phyloP scores from a whole-genome alignment of 2,888 invertebrate genomes.

The Shargacucullia verbasci region DNA sequence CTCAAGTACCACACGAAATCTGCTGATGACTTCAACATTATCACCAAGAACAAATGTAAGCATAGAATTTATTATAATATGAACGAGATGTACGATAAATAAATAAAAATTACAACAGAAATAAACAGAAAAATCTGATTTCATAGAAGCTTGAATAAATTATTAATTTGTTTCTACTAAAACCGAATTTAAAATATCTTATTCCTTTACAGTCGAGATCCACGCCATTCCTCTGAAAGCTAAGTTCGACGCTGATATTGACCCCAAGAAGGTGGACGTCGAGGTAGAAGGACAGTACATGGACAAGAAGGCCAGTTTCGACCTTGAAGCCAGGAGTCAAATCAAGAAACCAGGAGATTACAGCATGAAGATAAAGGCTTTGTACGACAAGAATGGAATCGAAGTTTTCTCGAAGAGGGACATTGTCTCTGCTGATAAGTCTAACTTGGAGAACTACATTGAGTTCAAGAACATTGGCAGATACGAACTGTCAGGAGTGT shows the following conservation, averaged over 20 bases:
- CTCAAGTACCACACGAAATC: slow-evolving; percentile 75
- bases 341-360: slow-evolving; percentile 83
- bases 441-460: slow-evolving; percentile 90
- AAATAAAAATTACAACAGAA: too few species aligned
- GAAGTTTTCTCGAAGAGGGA: slow-evolving; percentile 89
- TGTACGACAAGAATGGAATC: slow-evolving; percentile 71
- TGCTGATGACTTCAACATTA: slow-evolving; percentile 80
- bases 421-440: slow-evolving; percentile 87
- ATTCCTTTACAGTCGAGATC: slow-evolving; percentile 82
- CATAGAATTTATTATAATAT: slow-evolving; percentile 8
- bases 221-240: slow-evolving; percentile 84
- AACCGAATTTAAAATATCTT: neutral
- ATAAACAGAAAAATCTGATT: too few species aligned
- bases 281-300: slow-evolving; percentile 89
- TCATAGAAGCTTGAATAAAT: too few species aligned
- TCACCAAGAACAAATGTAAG: slow-evolving; percentile 86
- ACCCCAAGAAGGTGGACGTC: slow-evolving; percentile 87
- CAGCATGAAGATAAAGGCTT: slow-evolving; percentile 72
- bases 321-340: slow-evolving; percentile 87
- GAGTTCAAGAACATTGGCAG: slow-evolving; percentile 90
- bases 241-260: slow-evolving; percentile 88
- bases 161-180: neutral
- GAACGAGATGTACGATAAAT: neutral
- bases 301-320: slow-evolving; percentile 89
- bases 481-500: slow-evolving; percentile 89